Evolutionary conservation across 2,797 vertebrate genomes (phyloP).

Genomic region (Coreius guichenoti): DNA sequence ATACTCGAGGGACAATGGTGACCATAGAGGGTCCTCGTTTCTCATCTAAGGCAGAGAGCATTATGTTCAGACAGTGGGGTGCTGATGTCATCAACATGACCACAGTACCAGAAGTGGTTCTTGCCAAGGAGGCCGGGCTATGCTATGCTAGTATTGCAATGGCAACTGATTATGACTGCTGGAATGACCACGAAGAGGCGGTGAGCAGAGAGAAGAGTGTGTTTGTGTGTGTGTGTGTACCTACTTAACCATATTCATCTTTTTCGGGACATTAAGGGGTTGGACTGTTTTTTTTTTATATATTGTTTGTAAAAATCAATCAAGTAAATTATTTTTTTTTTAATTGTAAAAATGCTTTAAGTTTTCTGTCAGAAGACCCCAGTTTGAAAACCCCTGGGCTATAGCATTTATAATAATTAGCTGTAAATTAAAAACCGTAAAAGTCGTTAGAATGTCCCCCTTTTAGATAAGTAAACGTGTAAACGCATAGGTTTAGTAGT

Average conservation of each 20-base stretch:
- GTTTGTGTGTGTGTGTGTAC: neutral
- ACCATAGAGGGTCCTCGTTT: conserved; percentile 95
- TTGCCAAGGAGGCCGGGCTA: conserved; percentile 93
- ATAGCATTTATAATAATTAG: neutral
- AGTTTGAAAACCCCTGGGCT: neutral
- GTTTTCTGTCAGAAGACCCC: neutral
- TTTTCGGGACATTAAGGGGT: neutral
- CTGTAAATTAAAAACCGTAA: neutral
- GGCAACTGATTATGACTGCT: conserved; percentile 98
- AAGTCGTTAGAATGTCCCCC: neutral
- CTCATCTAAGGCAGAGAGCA: conserved; percentile 91
- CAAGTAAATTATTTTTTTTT: neutral
- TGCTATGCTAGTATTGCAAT: conserved; percentile 96
- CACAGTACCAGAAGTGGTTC: conserved; percentile 94
- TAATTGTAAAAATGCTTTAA: neutral
- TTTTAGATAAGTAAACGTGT: neutral
- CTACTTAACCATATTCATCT: neutral
- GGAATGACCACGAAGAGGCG: conserved; percentile 95
- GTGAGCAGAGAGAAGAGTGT: conserved; percentile 77
- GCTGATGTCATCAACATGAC: conserved; percentile 98
- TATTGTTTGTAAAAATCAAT: neutral
- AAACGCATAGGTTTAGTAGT: neutral
- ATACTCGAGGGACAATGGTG: conserved; percentile 88
- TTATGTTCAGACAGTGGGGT: conserved; percentile 93
- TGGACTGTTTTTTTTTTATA: neutral